Evolutionary conservation across 2,888 invertebrate genomes (phyloP), one percentile per base, ranked within the genome.

Genomic region (Phyllotreta cruciferae): DNA sequence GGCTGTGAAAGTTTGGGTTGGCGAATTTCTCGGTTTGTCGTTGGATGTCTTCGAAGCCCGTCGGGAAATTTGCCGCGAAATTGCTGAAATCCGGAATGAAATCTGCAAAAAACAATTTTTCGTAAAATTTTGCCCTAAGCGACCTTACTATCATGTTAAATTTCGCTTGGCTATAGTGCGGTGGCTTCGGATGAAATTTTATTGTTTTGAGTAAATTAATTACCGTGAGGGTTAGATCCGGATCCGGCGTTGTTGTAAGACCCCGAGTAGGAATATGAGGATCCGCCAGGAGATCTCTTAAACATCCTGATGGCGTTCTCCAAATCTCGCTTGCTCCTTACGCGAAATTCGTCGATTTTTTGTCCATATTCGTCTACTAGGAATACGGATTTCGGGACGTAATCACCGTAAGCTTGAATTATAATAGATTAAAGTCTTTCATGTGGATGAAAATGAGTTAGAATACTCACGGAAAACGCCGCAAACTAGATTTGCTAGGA

Each of bases 331-430:
- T 71, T 73, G 53, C 66, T 73, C 50, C 77, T 70, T 9, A 79
- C 67, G 55, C 65, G 71, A 5, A 77, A 85, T 74, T 82, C 82
- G 24, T 37, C 14, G 35, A 9, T 10, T 52, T 35, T 52, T 71
- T 85, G 85, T 0, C 87, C 87, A 57, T 83, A 81, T 10, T 82
- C 77, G 74, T 86, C 86, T 64, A 87, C 85, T 35, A 83, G 80
- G 79, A 86, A 87, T 77, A 85, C 86, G 4, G 86, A 83, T 64
- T 85, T 85, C 8, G 87, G 86, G 58, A 86, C 82, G 78, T 85
- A 87, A 77, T 83, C 84, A 70, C 85, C 85, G 24, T 84, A 82
- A 71, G 77, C 86, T 86, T 35, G 24, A 58, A 49, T n/a, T 11
- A n/a, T 4, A n/a, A 13, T 14, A 13, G 9, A 47, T 13, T 9